phyloP scores from a whole-genome alignment of 2,113 vertebrate genomes.

The Sander vitreus region DNA sequence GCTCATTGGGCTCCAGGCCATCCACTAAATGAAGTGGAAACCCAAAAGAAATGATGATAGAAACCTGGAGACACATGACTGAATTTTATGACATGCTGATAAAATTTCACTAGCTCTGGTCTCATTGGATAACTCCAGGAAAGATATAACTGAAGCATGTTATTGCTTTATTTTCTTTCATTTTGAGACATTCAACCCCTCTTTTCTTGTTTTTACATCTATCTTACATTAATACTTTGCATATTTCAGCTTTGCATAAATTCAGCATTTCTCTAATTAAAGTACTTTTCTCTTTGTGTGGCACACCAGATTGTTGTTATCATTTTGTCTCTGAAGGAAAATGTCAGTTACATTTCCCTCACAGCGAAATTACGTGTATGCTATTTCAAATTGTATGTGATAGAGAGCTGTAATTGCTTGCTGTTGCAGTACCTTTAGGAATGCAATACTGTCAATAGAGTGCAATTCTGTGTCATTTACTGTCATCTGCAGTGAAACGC shows the following conservation, averaged over 20 bases:
- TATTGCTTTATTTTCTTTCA: constrained; percentile 21
- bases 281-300: background rate
- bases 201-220: background rate
- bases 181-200: background rate
- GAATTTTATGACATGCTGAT: constrained; percentile 76
- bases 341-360: constrained; percentile 67
- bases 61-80: constrained; percentile 66
- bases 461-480: constrained; percentile 69
- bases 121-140: constrained; percentile 50
- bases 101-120: constrained; percentile 64
- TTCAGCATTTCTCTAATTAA: background rate
- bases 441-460: constrained; percentile 73
- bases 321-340: constrained; percentile 35
- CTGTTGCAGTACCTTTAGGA: constrained; percentile 62
- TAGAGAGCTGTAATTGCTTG: constrained; percentile 68
- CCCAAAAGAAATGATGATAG: constrained; percentile 70
- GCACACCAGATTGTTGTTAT: background rate
- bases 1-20: constrained; percentile 65
- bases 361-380: constrained; percentile 32
- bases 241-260: constrained; percentile 2
- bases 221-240: background rate
- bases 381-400: constrained; percentile 70
- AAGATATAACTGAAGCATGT: constrained; percentile 21
- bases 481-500: constrained; percentile 50
- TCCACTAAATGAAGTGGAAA: constrained; percentile 81